Evolutionary conservation across 2,113 vertebrate species (phyloP), one percentile per base, ranked within the genome.

Genomic region (Opisthocomus hoazin): DNA sequence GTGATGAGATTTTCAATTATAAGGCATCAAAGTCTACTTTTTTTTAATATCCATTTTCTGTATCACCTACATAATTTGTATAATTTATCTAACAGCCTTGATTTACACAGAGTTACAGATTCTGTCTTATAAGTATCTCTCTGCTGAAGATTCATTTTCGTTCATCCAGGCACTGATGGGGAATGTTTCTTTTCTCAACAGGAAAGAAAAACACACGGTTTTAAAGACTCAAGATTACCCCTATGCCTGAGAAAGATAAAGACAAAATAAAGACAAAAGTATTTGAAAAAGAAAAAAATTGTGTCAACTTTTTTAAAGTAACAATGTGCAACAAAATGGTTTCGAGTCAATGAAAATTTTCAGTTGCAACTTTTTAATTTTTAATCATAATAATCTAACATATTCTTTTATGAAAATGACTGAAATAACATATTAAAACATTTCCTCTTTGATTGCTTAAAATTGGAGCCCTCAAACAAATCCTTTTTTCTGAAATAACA

Each of bases 141-240:
- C 6, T 73, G 11, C 7, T 27, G 16, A 74, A 84, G 34, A 84
- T 9, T 43, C 0, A 4, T 53, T 61, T 81, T 61, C 9, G 48
- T 24, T 39, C 21, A 81, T 89, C 29, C 11, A 69, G 23, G 6
- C 21, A 32, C 8, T 0, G 2, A 22, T 16, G 4, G 3, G 4
- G 2, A 2, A 43, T 11, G 4, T 39, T n/a, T n/a, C n/a, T n/a
- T n/a, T n/a, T n/a, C n/a, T 65, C 6, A 84, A 23, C 3, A 34
- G 3, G 6, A 76, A 80, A 36, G 15, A 29, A 93, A 63, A 54
- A 13, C 10, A 4, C 10, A 34, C 9, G 26, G 3, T 64, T 36
- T 58, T 15, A 51, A 68, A 75, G 29, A 8, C 22, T 27, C 30
- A 39, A 66, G 8, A 1, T n/a, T 75, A 36, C 1, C 0, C 0